phyloP scores from a whole-genome alignment of 2,797 vertebrate species.

The Sciurus carolinensis region DNA sequence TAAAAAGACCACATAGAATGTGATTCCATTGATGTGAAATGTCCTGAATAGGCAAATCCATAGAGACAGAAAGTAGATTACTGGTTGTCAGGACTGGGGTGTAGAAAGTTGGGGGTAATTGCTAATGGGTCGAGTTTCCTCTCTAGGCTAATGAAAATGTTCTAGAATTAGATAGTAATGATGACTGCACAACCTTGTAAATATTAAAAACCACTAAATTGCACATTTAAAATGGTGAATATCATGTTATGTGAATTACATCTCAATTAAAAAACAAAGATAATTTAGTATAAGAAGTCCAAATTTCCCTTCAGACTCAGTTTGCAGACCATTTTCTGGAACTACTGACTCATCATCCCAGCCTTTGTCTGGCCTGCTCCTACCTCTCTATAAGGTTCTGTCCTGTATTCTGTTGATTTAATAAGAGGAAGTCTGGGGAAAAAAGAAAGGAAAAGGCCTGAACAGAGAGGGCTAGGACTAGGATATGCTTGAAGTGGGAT shows the following conservation, averaged over 20 bases:
- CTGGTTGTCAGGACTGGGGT: neutral
- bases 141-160: slow-evolving; percentile 14
- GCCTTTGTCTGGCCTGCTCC: neutral
- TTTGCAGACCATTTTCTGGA: slow-evolving; percentile 34
- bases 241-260: slow-evolving; percentile 28
- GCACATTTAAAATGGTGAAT: slow-evolving; percentile 21
- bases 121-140: slow-evolving; percentile 24
- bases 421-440: neutral
- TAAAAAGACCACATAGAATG: neutral
- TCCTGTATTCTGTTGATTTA: slow-evolving; percentile 1
- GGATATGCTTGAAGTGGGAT: slow-evolving; percentile 21
- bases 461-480: neutral
- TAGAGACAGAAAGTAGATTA: slow-evolving; percentile 37
- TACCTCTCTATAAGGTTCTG: neutral
- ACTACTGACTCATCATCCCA: neutral
- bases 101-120: neutral
- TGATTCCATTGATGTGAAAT: neutral
- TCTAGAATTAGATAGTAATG: neutral
- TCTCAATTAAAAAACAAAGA: slow-evolving; percentile 58
- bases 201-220: slow-evolving; percentile 37
- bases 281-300: slow-evolving; percentile 32
- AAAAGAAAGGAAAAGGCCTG: neutral
- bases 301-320: slow-evolving; percentile 44
- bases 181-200: neutral
- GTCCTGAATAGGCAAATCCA: neutral